phyloP scores from a whole-genome alignment of 2,888 invertebrate species.

The Leptura quadrifasciata region DNA sequence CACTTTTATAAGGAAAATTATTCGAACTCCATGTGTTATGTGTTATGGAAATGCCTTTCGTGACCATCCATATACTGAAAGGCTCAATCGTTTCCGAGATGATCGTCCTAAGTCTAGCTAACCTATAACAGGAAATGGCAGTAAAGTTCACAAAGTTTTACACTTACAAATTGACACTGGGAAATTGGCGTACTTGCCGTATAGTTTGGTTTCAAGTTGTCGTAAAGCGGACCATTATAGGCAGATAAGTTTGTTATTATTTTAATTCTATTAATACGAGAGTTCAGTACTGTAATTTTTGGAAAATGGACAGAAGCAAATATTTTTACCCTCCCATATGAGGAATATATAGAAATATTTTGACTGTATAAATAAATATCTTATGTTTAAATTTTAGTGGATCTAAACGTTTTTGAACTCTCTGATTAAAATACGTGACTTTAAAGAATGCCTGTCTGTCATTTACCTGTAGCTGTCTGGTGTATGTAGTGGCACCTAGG shows the following conservation, averaged over 20 bases:
- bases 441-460: no score
- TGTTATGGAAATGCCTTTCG: slow-evolving; percentile 52
- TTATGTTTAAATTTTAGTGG: no score
- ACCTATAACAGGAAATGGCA: slow-evolving; percentile 43
- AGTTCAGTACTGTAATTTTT: no score
- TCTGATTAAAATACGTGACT: no score
- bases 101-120: slow-evolving; percentile 44
- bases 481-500: no score
- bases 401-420: no score
- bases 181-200: slow-evolving; percentile 47
- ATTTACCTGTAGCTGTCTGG: no score
- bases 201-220: slow-evolving; percentile 7
- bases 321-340: no score
- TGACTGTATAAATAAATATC: no score
- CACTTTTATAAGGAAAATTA: slow-evolving; percentile 51
- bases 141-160: slow-evolving; percentile 40
- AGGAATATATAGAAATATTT: no score
- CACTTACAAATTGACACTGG: slow-evolving; percentile 50
- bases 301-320: no score
- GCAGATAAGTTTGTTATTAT: not conserved
- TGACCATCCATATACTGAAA: slow-evolving; percentile 53
- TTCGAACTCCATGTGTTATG: slow-evolving; percentile 52
- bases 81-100: slow-evolving; percentile 49
- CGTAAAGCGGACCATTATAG: not conserved
- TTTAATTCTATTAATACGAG: no score